Percentiles rank a stretch among this genome's conserved stretches.
These are phyloP conservation scores for Amorpha juglandis DNA, from an alignment of 2,888 invertebrate genomes.

Conservation along the genomic window DNA sequence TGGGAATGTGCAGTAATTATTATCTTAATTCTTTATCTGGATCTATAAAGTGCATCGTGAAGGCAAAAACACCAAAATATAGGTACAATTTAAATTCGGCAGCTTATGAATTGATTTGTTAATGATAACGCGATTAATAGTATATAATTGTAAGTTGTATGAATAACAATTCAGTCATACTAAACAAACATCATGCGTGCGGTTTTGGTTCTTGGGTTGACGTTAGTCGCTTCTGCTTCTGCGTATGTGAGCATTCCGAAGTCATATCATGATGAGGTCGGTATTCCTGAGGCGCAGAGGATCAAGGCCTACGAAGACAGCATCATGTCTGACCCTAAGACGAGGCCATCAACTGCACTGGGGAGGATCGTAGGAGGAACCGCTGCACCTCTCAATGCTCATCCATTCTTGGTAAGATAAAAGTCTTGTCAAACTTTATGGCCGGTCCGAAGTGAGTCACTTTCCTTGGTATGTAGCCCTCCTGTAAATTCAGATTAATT, in stretches of 20 bases:
- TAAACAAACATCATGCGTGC: neutral
- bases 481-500: too few species aligned
- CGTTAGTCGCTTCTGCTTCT: constrained; percentile 38
- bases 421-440: too few species aligned
- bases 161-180: neutral
- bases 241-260: constrained; percentile 40
- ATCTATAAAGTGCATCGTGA: too few species aligned
- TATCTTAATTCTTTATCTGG: too few species aligned
- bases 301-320: constrained; percentile 46
- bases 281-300: constrained; percentile 59
- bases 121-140: neutral
- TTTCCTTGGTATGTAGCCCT: too few species aligned
- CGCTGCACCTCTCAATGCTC: constrained; percentile 46
- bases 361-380: constrained; percentile 60
- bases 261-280: constrained; percentile 57
- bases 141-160: neutral
- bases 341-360: constrained; percentile 43
- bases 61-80: too few species aligned
- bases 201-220: neutral
- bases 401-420: constrained; percentile 55
- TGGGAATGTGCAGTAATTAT: too few species aligned
- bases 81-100: too few species aligned
- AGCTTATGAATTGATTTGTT: too few species aligned
- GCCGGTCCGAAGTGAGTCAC: too few species aligned
- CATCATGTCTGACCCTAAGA: neutral